Base-by-base conservation (phyloP, 2,797 vertebrate species). In the Rhadinocentrus ornatus region DNA sequence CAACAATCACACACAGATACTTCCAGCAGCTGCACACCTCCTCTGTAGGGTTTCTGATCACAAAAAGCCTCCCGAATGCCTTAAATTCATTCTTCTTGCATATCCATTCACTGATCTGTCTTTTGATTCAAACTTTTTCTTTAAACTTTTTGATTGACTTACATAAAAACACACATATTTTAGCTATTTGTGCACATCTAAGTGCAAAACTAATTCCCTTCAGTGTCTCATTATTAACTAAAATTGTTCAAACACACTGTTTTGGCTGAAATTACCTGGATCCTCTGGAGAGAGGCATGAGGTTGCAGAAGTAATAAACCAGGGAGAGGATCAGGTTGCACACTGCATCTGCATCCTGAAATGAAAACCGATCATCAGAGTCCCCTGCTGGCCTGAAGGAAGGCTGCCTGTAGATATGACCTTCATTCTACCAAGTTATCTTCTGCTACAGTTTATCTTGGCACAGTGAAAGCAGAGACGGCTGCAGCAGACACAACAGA, bases 241-340 rank as follows among this genome's bases (percentile, higher is more conserved):
- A 16, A 24, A 24, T 0, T 22, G 15, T 11, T 15, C 16, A 22
- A 6, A 6, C 2, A 5, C 9, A 57, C 46, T 57, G 55, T 61
- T 70, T 48, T 11, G 22, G 8, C 0, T 5, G 18, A 65, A 5
- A 11, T 62, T 82, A 91, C 88, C 89, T 92, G 58, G 91, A 91
- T 46, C 90, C 92, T 91, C 97, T 95, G 81, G 98, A 99, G 48
- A 99, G 96, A 4, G 98, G 97, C 97, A 99, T 98, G 91, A 99
- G 95, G 84, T 99, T 99, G 89, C 97, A 99, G 93, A 99, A 99
- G 92, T 99, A 99, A 91, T 99, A 99, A 80, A 98, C 95, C 91
- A 99, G 87, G 5, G 97, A 98, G 58, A 99, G 95, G 87, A 99
- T 96, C 73, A 99, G 92, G 86, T 98, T 97, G 89, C 97, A 98